These are phyloP conservation scores for Saguinus midas DNA, from an alignment of 2,113 vertebrate genomes.

Conservation along the genomic window DNA sequence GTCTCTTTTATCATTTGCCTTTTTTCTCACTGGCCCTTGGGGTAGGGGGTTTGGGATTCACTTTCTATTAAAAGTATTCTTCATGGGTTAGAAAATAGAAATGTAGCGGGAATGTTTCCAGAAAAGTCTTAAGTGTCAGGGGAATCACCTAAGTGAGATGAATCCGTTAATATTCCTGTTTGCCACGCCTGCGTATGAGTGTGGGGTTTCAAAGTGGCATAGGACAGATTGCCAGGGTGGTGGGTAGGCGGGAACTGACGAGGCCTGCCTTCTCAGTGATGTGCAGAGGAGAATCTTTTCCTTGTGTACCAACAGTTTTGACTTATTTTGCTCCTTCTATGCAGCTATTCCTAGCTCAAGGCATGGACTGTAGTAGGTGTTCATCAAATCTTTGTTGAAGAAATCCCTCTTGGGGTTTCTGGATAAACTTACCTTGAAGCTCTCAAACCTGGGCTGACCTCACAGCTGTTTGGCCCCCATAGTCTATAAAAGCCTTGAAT, in stretches of 20 bases:
- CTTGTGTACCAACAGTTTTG: background rate
- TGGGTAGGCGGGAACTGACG: background rate
- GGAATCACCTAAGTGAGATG: background rate
- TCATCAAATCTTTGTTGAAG: background rate
- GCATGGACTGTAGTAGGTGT: background rate
- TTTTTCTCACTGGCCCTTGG: background rate
- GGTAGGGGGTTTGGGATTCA: background rate
- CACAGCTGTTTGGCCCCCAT: background rate
- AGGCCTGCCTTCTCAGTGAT: fast-evolving
- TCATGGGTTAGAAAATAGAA: background rate
- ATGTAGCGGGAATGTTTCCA: background rate
- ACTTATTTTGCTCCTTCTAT: background rate
- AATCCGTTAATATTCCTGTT: fast-evolving
- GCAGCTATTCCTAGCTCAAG: background rate
- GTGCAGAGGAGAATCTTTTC: background rate
- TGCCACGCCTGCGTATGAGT: background rate
- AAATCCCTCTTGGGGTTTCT: background rate
- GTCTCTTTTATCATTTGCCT: background rate
- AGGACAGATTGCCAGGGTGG: background rate
- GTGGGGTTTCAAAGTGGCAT: background rate
- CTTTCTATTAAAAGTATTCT: background rate
- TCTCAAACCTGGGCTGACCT: background rate
- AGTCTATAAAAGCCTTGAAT: background rate
- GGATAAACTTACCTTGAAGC: background rate
- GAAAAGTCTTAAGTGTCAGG: background rate